These are phyloP conservation scores for Lepilemur septentrionalis DNA, from an alignment of 2,797 vertebrate species.

Conservation along the genomic window DNA sequence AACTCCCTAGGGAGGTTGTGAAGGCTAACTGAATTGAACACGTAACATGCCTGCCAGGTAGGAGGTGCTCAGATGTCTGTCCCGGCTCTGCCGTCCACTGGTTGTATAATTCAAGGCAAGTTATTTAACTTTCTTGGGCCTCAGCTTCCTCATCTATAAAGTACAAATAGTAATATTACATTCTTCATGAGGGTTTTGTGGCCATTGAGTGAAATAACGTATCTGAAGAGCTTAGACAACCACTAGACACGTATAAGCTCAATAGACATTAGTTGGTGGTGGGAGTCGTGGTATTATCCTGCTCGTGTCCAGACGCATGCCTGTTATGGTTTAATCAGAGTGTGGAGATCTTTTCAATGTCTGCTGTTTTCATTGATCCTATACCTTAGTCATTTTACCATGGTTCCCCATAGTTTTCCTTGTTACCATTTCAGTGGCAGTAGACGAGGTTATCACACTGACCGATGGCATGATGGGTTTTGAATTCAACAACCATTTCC, in stretches of 20 bases:
- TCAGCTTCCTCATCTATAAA: background rate
- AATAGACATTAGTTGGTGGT: background rate
- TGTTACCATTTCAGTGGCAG: background rate
- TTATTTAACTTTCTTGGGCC: background rate
- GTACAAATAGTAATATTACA: background rate
- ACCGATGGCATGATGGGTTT: background rate
- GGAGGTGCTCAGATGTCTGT: background rate
- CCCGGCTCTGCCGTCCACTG: too few species aligned
- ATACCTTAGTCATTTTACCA: background rate
- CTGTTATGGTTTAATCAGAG: background rate
- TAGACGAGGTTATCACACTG: background rate
- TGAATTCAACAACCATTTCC: background rate
- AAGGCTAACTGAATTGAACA: background rate
- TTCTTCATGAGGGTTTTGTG: background rate
- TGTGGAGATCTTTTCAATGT: background rate
- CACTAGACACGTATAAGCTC: background rate
- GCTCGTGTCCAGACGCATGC: background rate
- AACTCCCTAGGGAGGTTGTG: background rate
- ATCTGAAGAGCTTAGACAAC: background rate
- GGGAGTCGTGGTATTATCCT: too few species aligned
- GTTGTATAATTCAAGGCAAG: background rate
- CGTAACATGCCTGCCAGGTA: accelerated
- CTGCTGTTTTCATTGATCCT: background rate
- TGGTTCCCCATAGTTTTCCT: background rate
- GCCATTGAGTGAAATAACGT: background rate